Evolutionary conservation across 2,888 invertebrate genomes (phyloP).

Genomic region (Callosobruchus maculatus): DNA sequence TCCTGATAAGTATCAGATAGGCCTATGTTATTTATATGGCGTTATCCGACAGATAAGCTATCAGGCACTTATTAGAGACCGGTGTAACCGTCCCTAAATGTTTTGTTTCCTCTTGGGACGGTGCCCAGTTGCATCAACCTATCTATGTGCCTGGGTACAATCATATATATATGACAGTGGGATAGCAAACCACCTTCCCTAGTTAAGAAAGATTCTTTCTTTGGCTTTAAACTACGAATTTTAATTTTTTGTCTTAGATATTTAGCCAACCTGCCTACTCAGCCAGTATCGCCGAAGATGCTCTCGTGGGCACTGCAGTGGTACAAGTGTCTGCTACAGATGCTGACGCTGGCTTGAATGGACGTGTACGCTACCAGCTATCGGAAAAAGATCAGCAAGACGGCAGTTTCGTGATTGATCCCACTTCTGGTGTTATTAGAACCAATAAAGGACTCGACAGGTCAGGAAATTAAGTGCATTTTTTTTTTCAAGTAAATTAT

Average conservation of each 20-base stretch:
- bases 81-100: too few relatives aligned
- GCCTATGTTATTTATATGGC: too few relatives aligned
- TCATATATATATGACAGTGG: too few relatives aligned
- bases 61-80: too few relatives aligned
- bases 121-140: too few relatives aligned
- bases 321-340: conserved; percentile 70
- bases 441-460: conserved; percentile 82
- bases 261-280: conserved; percentile 81
- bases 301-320: conserved; percentile 62
- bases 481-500: too few relatives aligned
- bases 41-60: too few relatives aligned
- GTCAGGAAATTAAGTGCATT: background rate
- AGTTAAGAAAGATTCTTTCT: too few relatives aligned
- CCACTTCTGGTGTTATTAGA: conserved; percentile 86
- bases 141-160: too few relatives aligned
- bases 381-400: conserved; percentile 73
- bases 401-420: conserved; percentile 89
- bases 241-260: background rate
- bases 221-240: background rate
- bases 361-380: conserved; percentile 76
- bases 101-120: too few relatives aligned
- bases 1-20: too few relatives aligned
- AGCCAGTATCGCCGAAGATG: conserved; percentile 83
- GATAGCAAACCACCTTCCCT: too few relatives aligned
- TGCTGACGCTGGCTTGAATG: conserved; percentile 83